Conservation (phyloP, 2,797 vertebrate species). For the Tauraco hartlaubi region DNA sequence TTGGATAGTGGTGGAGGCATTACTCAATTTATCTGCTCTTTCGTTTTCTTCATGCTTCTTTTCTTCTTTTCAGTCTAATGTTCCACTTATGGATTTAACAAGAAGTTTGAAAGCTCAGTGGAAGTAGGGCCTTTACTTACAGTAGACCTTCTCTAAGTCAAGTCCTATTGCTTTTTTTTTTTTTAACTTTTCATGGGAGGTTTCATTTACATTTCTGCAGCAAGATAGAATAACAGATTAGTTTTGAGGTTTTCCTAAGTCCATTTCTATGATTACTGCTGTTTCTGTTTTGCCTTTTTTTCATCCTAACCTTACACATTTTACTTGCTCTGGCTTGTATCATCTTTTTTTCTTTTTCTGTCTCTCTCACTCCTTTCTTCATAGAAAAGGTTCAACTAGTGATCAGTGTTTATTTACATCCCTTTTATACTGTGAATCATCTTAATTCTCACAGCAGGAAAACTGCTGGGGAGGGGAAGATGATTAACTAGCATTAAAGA, state of each 20-base stretch:
- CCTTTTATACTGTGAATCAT: not conserved
- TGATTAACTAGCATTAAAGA: not conserved
- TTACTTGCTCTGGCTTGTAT: not conserved
- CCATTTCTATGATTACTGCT: not conserved
- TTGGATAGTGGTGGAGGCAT: not conserved
- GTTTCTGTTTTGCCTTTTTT: not conserved
- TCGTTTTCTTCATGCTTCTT: not conserved
- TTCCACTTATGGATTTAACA: not conserved
- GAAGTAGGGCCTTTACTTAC: not conserved
- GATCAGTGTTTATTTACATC: not conserved
- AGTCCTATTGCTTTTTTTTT: not conserved
- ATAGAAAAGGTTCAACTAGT: not conserved
- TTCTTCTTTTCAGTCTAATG: not conserved
- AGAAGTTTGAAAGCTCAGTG: not conserved
- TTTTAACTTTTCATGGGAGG: not conserved
- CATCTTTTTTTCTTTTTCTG: not conserved
- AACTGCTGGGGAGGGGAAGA: not conserved
- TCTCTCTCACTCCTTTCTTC: not conserved
- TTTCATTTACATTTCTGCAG: not conserved
- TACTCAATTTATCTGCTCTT: not conserved
- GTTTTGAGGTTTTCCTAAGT: not conserved
- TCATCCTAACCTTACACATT: not conserved
- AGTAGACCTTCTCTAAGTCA: not conserved
- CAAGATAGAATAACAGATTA: not conserved
- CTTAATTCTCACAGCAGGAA: not conserved